Evolutionary conservation across 2,797 vertebrate genomes (phyloP).

Genomic region (Zenarchopterus dispar): DNA sequence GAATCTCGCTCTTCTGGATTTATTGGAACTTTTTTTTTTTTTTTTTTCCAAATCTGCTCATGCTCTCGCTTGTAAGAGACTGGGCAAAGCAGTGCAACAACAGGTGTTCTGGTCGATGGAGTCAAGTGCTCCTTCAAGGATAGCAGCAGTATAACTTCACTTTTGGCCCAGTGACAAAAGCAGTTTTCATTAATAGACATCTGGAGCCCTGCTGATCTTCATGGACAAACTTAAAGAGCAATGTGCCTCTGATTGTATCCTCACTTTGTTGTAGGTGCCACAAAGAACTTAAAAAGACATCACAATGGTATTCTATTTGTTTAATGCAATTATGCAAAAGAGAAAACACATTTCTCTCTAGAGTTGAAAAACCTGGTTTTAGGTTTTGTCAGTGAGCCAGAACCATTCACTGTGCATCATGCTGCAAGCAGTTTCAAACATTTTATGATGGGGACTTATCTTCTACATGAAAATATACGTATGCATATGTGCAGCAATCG

Average conservation of each 20-base stretch:
- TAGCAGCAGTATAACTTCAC: conserved; percentile 68
- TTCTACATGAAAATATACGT: too few species aligned
- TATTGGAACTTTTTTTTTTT: background rate
- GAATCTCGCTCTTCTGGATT: conserved; percentile 1
- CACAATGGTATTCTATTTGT: too few species aligned
- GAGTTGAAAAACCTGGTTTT: too few species aligned
- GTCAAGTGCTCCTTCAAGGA: conserved; percentile 67
- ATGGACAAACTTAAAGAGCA: conserved; percentile 10
- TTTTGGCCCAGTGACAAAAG: conserved; percentile 66
- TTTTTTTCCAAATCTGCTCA: background rate
- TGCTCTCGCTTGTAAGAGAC: conserved; percentile 22
- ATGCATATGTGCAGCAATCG: background rate
- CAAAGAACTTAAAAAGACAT: too few species aligned
- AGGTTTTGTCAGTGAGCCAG: too few species aligned
- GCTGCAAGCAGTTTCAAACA: too few species aligned
- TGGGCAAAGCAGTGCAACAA: conserved; percentile 46
- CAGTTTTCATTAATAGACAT: conserved; percentile 57
- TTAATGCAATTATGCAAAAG: too few species aligned
- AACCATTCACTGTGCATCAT: too few species aligned
- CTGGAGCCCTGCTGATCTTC: conserved; percentile 53
- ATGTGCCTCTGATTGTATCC: conserved; percentile 3
- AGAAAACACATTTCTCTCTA: too few species aligned
- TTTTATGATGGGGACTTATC: too few species aligned
- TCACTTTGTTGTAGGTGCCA: too few species aligned
- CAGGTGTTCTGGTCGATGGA: conserved; percentile 62